Conservation (phyloP, 2,113 vertebrate species). For the Tauraco erythrolophus region DNA sequence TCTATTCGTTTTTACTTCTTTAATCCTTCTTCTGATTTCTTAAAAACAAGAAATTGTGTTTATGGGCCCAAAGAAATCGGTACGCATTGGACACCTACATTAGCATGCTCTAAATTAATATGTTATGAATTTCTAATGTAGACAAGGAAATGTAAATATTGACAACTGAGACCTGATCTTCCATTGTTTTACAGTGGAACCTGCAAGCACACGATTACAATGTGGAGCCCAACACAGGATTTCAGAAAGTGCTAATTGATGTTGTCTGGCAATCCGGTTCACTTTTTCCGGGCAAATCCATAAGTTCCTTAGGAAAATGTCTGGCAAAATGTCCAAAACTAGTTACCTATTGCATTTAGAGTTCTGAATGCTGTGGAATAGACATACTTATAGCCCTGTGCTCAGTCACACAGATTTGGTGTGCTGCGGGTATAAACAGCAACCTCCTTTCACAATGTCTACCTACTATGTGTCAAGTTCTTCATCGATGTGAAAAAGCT, state of each 20-base stretch:
- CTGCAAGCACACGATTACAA: neutral
- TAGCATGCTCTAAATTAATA: neutral
- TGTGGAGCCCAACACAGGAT: neutral
- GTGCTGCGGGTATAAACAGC: neutral
- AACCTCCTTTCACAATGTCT: neutral
- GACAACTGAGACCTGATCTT: neutral
- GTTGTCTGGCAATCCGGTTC: neutral
- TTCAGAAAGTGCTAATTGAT: neutral
- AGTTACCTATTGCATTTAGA: neutral
- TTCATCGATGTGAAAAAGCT: fast-evolving
- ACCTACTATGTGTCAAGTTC: neutral
- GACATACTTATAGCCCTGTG: neutral
- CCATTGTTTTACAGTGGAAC: neutral
- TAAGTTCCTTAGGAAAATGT: neutral
- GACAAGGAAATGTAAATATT: neutral
- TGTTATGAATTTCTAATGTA: neutral
- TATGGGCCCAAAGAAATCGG: neutral
- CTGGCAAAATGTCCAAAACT: neutral
- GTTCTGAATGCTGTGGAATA: neutral
- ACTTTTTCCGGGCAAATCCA: neutral
- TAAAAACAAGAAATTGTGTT: neutral
- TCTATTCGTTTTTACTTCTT: neutral
- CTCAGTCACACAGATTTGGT: neutral
- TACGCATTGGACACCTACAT: neutral
- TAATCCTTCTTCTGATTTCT: neutral